Evolutionary conservation across 1,140 invertebrate species (phyloP).

Genomic region (Venturia canescens): DNA sequence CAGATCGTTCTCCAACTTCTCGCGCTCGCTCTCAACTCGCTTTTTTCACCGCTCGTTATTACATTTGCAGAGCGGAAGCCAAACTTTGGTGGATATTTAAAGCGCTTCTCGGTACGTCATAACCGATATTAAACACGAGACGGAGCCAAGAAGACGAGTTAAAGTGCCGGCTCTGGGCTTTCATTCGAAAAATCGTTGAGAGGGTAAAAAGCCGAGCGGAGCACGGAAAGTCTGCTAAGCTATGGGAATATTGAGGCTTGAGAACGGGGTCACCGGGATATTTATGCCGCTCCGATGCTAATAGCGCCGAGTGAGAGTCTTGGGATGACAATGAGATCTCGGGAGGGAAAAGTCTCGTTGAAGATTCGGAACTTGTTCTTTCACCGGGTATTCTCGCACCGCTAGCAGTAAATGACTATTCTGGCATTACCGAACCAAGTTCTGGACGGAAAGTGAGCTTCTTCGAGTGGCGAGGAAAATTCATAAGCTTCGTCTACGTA

Average conservation of each 20-base stretch:
- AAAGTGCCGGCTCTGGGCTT: neutral
- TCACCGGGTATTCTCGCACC: neutral
- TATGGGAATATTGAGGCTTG: conserved; percentile 38
- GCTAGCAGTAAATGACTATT: neutral
- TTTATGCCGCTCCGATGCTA: conserved; percentile 4
- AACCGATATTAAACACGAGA: conserved; percentile 36
- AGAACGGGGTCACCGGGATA: conserved; percentile 40
- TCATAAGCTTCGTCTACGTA: neutral
- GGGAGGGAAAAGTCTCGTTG: conserved; percentile 1
- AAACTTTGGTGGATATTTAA: conserved; percentile 26
- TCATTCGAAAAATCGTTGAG: conserved; percentile 29
- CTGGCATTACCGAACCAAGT: neutral
- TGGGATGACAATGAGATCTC: conserved; percentile 29
- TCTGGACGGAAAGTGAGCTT: neutral
- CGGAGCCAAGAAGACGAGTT: conserved; percentile 25
- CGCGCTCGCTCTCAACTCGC: neutral
- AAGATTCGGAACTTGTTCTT: conserved; percentile 32
- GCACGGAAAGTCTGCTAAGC: conserved; percentile 23
- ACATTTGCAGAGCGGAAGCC: neutral
- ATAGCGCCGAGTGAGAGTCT: conserved; percentile 19
- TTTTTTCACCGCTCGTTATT: conserved; percentile 23
- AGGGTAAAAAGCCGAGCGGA: conserved; percentile 1
- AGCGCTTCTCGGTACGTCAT: neutral
- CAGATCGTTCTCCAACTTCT: neutral
- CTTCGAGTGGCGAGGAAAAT: neutral